Evolutionary conservation across 2,113 vertebrate species (phyloP), one percentile per base, ranked within the genome.

Genomic region (Fregetta grallaria): DNA sequence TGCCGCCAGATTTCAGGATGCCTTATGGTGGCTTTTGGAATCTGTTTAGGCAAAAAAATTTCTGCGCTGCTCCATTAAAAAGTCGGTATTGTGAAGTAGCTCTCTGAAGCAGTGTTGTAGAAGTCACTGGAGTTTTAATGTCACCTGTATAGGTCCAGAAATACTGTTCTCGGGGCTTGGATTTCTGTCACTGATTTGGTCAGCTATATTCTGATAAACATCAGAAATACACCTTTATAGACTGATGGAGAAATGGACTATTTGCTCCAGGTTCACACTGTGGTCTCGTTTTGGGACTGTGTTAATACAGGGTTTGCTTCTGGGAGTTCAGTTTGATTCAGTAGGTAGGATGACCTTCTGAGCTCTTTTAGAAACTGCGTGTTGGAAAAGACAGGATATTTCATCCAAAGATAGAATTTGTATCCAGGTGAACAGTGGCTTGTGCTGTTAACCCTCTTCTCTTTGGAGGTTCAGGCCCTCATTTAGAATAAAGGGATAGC

Each of bases 331-430:
- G 47, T 71, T 86, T 79, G 29, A 75, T 82, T 92, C 52, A 15
- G 47, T 38, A 61, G 17, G 13, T 75, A 47, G 62, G 36, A 42
- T 2, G 10, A 67, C n/a, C 19, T 17, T 27, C 38, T 52, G 63
- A 85, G 21, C 10, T 74, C n/a, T 71, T 90, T 7, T 55, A 63
- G 58, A 79, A 55, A 12, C 20, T 55, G 4, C 0, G 0, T 32
- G 12, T 73, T 91, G 26, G 27, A 75, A 42, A 78, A 79, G 50
- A 47, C 30, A 62, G 50, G 11, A 8, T 61, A 23, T 6, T 88
- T 79, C 47, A 45, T 10, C 34, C 88, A 5, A 59, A 44, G 25
- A 29, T 11, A 71, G 52, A 23, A 79, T 58, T 52, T 66, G 6
- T 78, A 55, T 78, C 30, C 9, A 52, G 18, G 34, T 71, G 56